A percentile compares a stretch with the other conserved stretches of the same genome.
These are phyloP conservation scores for Platanista minor DNA, from an alignment of 2,113 vertebrate genomes.

Conservation along the genomic window DNA sequence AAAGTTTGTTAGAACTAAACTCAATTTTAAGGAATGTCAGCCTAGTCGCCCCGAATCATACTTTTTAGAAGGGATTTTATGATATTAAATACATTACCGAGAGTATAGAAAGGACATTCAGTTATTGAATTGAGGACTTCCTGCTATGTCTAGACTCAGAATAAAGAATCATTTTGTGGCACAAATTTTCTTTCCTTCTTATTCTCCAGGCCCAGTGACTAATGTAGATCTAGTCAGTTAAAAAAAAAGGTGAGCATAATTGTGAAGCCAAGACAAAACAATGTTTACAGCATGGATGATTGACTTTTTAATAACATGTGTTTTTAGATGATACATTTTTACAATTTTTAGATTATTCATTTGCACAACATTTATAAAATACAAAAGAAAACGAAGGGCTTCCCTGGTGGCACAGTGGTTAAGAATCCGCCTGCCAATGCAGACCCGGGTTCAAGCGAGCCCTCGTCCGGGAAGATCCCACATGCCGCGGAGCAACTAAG, in stretches of 20 bases:
- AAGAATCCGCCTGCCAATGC: too few relatives aligned
- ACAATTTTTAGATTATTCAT: background rate
- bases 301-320: background rate
- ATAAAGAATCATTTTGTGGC: background rate
- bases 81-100: background rate
- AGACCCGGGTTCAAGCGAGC: too few relatives aligned
- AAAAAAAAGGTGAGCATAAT: background rate
- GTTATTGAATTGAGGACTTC: background rate
- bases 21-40: background rate
- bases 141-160: background rate
- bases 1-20: background rate
- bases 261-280: background rate
- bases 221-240: fast-evolving
- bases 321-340: background rate
- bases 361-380: background rate
- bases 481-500: too few relatives aligned
- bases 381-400: background rate
- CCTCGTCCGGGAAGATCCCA: too few relatives aligned
- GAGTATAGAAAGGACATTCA: background rate
- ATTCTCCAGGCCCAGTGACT: background rate
- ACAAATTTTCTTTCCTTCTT: background rate
- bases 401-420: too few relatives aligned
- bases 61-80: background rate
- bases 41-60: background rate
- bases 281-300: too few relatives aligned